Conservation (phyloP, 2,888 invertebrate genomes). For the Drosophila meridionalis region DNA sequence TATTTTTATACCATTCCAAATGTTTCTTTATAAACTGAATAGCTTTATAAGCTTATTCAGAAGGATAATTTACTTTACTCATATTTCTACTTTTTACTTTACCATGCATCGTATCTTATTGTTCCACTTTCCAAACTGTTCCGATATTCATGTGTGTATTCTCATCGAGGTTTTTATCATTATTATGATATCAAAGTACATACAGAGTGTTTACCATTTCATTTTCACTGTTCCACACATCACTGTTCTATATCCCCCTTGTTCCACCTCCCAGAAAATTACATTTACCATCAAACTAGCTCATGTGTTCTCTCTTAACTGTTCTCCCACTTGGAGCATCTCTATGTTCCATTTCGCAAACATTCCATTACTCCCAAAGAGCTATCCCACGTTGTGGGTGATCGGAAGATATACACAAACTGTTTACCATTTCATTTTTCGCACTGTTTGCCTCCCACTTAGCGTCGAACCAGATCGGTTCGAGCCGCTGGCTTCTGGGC, state of each 20-base stretch:
- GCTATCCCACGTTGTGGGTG: conserved; percentile 9
- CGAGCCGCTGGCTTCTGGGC: background rate
- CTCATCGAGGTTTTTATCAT: background rate
- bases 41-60: too few species aligned
- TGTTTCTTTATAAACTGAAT: too few species aligned
- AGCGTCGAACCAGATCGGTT: conserved; percentile 23
- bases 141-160: background rate
- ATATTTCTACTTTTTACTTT: background rate
- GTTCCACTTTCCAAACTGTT: background rate
- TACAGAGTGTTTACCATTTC: background rate
- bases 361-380: background rate
- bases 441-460: conserved; percentile 30
- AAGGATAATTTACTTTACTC: background rate
- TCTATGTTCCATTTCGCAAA: conserved; percentile 5
- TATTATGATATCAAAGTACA: background rate
- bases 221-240: background rate
- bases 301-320: too few species aligned
- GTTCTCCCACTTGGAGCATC: background rate
- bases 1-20: too few species aligned
- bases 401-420: conserved; percentile 1
- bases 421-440: conserved; percentile 18
- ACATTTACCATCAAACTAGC: too few species aligned
- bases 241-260: background rate
- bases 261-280: background rate
- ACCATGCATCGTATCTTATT: too few species aligned